Base-by-base conservation (phyloP, 1,140 invertebrate species). In the Zaprionus lachaisei region DNA sequence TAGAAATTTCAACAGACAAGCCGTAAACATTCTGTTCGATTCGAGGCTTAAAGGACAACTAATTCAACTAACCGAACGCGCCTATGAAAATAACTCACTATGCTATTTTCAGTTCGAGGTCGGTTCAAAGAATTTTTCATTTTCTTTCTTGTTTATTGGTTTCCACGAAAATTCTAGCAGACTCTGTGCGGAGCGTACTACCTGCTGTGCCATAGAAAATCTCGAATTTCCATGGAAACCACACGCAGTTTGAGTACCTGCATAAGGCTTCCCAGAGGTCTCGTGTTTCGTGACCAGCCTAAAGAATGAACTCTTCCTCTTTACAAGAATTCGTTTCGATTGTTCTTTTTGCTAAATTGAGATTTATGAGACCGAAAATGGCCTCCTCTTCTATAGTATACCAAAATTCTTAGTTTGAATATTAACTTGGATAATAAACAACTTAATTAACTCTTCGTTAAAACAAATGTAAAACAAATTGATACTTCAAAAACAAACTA, bases 191-290 rank as follows among this genome's bases (percentile, higher is more conserved):
- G 9, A 26, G 7, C 41, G 7, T n/a, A 37, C 73, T 90, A 89
- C 84, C 84, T 89, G 85, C 75, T 77, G 85, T 14, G 66, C 17
- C 51, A 54, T 77, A 56, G 74, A 84, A 89, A 86, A 81, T 74
- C 34, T 79, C 38, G 11, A 15, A 67, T 81, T 89, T 89, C 84
- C 81, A 77, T 61, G 70, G 85, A 89, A 90, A 24, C 47, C 47
- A 24, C 20, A 22, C 47, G 11, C 47, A 24, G 51, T 84, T 87
- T 78, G 11, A 49, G n/a, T 60, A 24, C 55, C 26, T 62, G 79
- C 67, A 76, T 77, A 66, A 71, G 55, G 73, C 51, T 65, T 78
- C 67, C 44, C 41, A 65, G 31, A 22, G 17, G n/a, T 86, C 68
- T 72, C 68, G 11, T 14, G 54, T 72, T 51, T 57, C 31, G 49